A percentile compares a stretch with the other conserved stretches of the same genome.
These are phyloP conservation scores for Drosophila nigritarsus DNA, from an alignment of 2,888 invertebrate genomes.

Conservation along the genomic window DNA sequence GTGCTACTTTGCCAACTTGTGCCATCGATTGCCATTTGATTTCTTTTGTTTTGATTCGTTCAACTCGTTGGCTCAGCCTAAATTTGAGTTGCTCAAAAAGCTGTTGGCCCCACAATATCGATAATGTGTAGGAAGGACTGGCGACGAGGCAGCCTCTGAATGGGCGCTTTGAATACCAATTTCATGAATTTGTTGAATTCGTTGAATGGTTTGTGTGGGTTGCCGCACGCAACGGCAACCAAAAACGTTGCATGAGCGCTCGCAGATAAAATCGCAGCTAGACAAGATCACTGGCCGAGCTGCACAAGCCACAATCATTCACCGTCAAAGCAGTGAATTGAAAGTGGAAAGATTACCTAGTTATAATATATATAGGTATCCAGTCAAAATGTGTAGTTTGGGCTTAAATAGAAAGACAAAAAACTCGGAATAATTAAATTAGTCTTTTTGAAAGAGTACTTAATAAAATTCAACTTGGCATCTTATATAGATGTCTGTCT, in stretches of 20 bases:
- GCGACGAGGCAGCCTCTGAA: conserved; percentile 37
- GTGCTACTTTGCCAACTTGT: conserved; percentile 47
- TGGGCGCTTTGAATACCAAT: conserved; percentile 51
- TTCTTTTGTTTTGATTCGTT: conserved; percentile 58
- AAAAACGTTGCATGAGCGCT: conserved; percentile 55
- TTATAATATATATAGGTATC: too few species aligned
- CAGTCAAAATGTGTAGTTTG: too few species aligned
- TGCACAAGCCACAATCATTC: conserved; percentile 31
- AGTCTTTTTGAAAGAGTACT: background rate
- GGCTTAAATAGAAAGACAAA: too few species aligned
- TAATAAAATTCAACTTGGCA: background rate
- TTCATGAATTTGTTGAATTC: conserved; percentile 46
- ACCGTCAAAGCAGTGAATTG: background rate
- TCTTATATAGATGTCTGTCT: background rate
- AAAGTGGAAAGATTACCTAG: background rate
- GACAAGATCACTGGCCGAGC: conserved; percentile 30
- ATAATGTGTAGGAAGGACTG: conserved; percentile 58
- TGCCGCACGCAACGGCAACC: conserved; percentile 55
- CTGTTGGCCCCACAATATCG: conserved; percentile 51
- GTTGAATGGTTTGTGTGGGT: conserved; percentile 56
- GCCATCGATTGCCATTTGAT: conserved; percentile 26
- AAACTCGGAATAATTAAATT: background rate
- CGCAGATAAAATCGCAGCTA: conserved; percentile 49
- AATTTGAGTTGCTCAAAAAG: conserved; percentile 46
- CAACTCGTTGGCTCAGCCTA: conserved; percentile 53